phyloP scores from a whole-genome alignment of 2,113 vertebrate genomes.

The Galemys pyrenaicus region DNA sequence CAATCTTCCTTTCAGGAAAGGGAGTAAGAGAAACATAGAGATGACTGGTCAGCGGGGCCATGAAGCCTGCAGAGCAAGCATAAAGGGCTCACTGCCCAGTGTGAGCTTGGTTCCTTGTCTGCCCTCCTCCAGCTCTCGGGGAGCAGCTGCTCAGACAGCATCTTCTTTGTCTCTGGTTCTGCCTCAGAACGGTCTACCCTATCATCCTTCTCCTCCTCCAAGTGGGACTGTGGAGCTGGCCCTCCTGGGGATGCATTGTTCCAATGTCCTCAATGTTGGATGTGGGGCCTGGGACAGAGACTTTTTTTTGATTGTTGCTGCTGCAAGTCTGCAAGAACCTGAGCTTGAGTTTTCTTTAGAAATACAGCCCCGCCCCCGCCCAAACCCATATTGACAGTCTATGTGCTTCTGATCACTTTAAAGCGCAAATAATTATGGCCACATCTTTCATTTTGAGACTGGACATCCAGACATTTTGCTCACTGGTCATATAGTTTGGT shows the following conservation, averaged over 20 bases:
- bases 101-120: no score
- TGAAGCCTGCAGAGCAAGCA: not conserved
- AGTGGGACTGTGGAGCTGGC: no score
- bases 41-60: accelerated
- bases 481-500: not conserved
- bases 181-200: not conserved
- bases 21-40: not conserved
- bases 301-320: not conserved
- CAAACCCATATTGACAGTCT: not conserved
- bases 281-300: no score
- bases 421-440: not conserved
- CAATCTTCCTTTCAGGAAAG: not conserved
- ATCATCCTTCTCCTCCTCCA: not conserved
- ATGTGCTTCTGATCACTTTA: not conserved
- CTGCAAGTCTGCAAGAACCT: not conserved
- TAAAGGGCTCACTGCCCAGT: accelerated
- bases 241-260: not conserved
- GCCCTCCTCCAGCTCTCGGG: accelerated
- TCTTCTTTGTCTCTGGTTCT: not conserved
- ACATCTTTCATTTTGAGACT: not conserved
- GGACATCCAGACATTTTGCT: not conserved
- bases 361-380: not conserved
- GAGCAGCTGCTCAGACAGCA: accelerated
- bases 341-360: not conserved
- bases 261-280: accelerated